These are phyloP conservation scores for Pedetes capensis DNA, from an alignment of 2,113 vertebrate species.

Conservation along the genomic window DNA sequence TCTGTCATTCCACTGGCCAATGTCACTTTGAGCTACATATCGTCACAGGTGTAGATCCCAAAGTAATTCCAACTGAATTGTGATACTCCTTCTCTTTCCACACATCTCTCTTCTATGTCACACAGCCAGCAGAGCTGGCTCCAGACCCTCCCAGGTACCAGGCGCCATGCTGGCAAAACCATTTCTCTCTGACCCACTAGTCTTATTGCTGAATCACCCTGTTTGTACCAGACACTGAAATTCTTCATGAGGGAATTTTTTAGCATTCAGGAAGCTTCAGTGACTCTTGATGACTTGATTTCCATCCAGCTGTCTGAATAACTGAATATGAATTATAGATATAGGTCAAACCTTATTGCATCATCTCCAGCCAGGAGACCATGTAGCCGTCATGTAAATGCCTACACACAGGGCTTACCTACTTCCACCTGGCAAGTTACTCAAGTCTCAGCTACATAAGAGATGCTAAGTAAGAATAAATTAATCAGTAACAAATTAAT, in stretches of 20 bases:
- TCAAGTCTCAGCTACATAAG: not conserved
- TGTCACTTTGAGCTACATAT: not conserved
- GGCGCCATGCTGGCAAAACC: not conserved
- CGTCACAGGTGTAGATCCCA: not conserved
- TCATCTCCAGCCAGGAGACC: no score
- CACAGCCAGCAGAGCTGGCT: not conserved
- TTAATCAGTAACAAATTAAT: not conserved
- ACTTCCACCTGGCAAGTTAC: not conserved
- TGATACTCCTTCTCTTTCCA: not conserved
- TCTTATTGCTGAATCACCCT: not conserved
- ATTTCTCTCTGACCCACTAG: not conserved
- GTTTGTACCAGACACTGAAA: not conserved
- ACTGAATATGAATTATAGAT: not conserved
- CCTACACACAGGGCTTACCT: not conserved
- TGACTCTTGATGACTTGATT: not conserved
- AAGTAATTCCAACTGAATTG: not conserved
- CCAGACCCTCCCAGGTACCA: not conserved
- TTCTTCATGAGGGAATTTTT: not conserved
- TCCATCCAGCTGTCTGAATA: not conserved
- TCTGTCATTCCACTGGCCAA: not conserved
- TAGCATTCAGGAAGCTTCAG: not conserved
- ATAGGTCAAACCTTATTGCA: not conserved
- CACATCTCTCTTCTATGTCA: not conserved
- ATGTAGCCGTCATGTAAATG: not conserved
- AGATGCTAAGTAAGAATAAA: not conserved